A percentile compares a stretch with the other conserved stretches of the same genome.
Conservation (phyloP, 1,140 invertebrate species). For the Tachypleus tridentatus region DNA sequence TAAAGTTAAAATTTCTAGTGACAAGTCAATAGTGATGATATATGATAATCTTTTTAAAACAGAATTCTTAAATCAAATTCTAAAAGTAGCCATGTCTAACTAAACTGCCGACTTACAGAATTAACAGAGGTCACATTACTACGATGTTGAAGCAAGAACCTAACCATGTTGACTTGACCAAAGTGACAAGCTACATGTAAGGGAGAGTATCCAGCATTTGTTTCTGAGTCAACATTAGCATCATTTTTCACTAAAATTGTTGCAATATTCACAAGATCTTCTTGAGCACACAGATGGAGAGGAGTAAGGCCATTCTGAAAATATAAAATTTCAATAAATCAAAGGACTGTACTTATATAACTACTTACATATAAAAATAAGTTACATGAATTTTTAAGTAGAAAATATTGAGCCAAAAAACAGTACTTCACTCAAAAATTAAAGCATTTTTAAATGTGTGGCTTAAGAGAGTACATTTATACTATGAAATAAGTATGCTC, state of each 20-base stretch:
- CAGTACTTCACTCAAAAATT: too few relatives aligned
- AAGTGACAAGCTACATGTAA: constrained; percentile 95
- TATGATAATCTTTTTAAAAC: too few relatives aligned
- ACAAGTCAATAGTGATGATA: background rate
- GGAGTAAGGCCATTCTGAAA: constrained; percentile 67
- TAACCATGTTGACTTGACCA: constrained; percentile 93
- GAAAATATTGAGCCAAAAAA: too few relatives aligned
- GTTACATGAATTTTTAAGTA: too few relatives aligned
- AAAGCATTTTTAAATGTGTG: too few relatives aligned
- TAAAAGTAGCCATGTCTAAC: too few relatives aligned
- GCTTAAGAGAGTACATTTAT: too few relatives aligned
- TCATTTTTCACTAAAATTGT: constrained; percentile 77
- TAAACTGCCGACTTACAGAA: background rate
- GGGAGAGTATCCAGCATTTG: constrained; percentile 93
- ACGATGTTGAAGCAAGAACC: constrained; percentile 70
- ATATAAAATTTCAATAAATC: background rate
- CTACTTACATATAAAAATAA: too few relatives aligned
- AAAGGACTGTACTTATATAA: too few relatives aligned
- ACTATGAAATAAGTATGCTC: too few relatives aligned
- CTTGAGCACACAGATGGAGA: constrained; percentile 68
- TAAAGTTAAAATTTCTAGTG: background rate
- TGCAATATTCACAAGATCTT: constrained; percentile 86
- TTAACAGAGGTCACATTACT: constrained; percentile 50
- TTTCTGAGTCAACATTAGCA: constrained; percentile 70
- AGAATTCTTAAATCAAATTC: too few relatives aligned